Percentiles rank a stretch among this genome's conserved stretches.
These are phyloP conservation scores for Tetramorium parvispinum DNA, from an alignment of 1,140 invertebrate genomes.

Conservation along the genomic window DNA sequence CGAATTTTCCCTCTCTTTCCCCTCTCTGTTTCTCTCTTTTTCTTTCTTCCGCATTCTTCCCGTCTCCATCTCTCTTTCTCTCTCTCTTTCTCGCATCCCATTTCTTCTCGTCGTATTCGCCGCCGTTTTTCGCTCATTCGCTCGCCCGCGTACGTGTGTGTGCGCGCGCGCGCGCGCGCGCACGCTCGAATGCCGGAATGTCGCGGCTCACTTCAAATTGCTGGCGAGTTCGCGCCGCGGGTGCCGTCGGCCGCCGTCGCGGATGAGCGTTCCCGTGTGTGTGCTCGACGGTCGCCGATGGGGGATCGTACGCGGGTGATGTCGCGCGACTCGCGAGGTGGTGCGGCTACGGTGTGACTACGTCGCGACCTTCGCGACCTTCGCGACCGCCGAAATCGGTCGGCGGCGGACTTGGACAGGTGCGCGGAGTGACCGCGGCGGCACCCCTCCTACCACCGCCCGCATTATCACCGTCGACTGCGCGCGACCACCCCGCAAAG, in stretches of 20 bases:
- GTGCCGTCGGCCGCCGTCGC: conserved; percentile 18
- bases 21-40: neutral
- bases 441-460: neutral
- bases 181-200: conserved; percentile 44
- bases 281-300: conserved; percentile 23
- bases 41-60: neutral
- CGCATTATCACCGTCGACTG: conserved; percentile 16
- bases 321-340: conserved; percentile 11
- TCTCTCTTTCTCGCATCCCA: neutral
- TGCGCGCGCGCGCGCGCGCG: conserved; percentile 23
- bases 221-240: conserved; percentile 63
- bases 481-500: conserved; percentile 20
- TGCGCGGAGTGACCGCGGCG: conserved; percentile 47
- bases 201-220: conserved; percentile 45
- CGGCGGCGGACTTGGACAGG: conserved; percentile 61
- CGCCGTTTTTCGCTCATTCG: neutral
- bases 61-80: neutral
- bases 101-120: neutral
- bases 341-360: conserved; percentile 37
- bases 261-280: conserved; percentile 23
- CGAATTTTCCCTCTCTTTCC: conserved; percentile 10
- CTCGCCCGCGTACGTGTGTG: neutral
- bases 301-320: conserved; percentile 27
- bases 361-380: conserved; percentile 34
- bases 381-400: conserved; percentile 44